Evolutionary conservation across 37 sponge, comb jelly and placozoan species (phyloP), one percentile per base, ranked within the genome.

Genomic region (Tethya wilhelma): DNA sequence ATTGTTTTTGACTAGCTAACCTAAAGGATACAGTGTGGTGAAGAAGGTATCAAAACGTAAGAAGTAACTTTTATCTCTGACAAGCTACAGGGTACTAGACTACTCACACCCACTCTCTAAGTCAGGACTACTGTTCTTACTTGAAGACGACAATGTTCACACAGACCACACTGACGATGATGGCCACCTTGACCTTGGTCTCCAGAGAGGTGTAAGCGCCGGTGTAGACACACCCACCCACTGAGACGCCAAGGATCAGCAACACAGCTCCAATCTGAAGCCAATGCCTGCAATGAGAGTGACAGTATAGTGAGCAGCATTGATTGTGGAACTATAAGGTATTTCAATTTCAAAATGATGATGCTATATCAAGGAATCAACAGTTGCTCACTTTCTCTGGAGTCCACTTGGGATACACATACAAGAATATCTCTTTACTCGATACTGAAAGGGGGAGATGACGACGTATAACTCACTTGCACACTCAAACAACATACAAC

Each of bases 251-350:
- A 29, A 86, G 38, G 44, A 81, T 30, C 30, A 71, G 30, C 56
- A 71, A 40, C 40, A 33, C 42, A 5, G 68, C 65, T 0, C 55
- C 60, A 4, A 70, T 19, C 66, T 58, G 41, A n/a, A 71, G 37
- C 86, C 86, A 86, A 56, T 86, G 86, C 23, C 86, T 86, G 59
- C 30, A 57, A 53, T 9, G 28, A 23, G 25, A 23, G 49, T 25
- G 49, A 38, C 41, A 67, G 22, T 22, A 8, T 42, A 44, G n/a
- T n/a, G n/a, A 67, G 39, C 4, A 39, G 32, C 32, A 44, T 2
- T n/a, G 74, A 56, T 7, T 6, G 1, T 4, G 20, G 25, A 5
- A 65, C 11, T 30, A 37, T 65, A 20, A 12, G 6, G 22, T 25
- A 12, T 25, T 25, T 25, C 63, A 60, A n/a, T 19, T n/a, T n/a